Percentiles rank a stretch among this genome's conserved stretches.
Conservation (phyloP, 1,140 invertebrate species). For the Philopotamus ludificatus region DNA sequence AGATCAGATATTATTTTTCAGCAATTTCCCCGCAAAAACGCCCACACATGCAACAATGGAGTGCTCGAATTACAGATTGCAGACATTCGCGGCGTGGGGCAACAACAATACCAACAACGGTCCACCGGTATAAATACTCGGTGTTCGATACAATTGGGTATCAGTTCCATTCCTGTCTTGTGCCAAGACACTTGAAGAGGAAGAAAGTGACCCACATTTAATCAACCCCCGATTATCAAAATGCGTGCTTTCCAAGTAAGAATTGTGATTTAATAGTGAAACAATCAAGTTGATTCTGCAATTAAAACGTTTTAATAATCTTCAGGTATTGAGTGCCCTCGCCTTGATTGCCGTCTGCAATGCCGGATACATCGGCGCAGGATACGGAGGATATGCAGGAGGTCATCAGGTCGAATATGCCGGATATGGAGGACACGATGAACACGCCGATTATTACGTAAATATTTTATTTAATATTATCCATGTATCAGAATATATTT, state of each 20-base stretch:
- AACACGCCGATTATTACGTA: slow-evolving; percentile 38
- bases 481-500: not conserved
- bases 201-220: slow-evolving; percentile 37
- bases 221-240: slow-evolving; percentile 17
- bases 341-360: slow-evolving; percentile 33
- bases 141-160: slow-evolving; percentile 2
- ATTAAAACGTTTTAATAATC: not conserved
- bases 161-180: slow-evolving; percentile 41
- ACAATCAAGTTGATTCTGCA: not conserved
- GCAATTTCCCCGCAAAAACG: too few species aligned
- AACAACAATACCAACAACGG: slow-evolving; percentile 16
- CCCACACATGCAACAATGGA: slow-evolving; percentile 30
- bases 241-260: slow-evolving; percentile 42
- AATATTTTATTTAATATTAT: not conserved
- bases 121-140: slow-evolving; percentile 34
- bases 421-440: slow-evolving; percentile 29
- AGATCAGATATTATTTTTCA: too few species aligned
- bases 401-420: slow-evolving; percentile 1
- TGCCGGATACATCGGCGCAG: slow-evolving; percentile 34
- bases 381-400: not conserved
- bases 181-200: slow-evolving; percentile 38
- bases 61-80: slow-evolving; percentile 7
- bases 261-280: slow-evolving; percentile 1
- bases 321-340: slow-evolving; percentile 31
- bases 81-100: slow-evolving; percentile 17